These are phyloP conservation scores for Apogon talboti DNA, from an alignment of 2,797 vertebrate genomes.

Conservation along the genomic window DNA sequence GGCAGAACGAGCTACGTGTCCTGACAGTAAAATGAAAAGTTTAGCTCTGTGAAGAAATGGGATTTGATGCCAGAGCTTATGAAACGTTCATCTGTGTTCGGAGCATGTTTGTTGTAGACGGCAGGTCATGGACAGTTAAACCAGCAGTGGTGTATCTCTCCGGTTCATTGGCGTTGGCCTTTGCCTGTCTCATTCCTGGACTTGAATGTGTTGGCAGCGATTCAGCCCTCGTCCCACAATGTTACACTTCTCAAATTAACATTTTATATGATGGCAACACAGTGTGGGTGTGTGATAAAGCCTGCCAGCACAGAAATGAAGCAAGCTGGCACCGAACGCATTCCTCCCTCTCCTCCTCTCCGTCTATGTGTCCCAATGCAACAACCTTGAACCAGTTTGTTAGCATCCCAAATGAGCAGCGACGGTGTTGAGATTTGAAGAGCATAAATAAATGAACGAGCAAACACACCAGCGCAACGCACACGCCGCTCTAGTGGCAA, in stretches of 20 bases:
- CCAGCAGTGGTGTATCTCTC: constrained; percentile 32
- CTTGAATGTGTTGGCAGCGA: constrained; percentile 64
- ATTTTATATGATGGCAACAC: constrained; percentile 68
- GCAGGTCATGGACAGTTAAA: constrained; percentile 38
- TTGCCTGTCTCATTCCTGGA: constrained; percentile 45
- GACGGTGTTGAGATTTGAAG: constrained; percentile 74
- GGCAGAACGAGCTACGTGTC: not conserved
- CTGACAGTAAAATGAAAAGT: not conserved
- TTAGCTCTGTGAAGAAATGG: constrained; percentile 8
- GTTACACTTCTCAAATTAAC: constrained; percentile 74
- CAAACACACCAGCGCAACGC: constrained; percentile 77
- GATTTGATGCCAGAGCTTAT: constrained; percentile 4
- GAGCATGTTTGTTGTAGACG: constrained; percentile 34
- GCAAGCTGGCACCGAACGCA: constrained; percentile 66
- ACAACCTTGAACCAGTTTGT: constrained; percentile 81
- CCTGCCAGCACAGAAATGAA: constrained; percentile 70
- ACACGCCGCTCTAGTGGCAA: constrained; percentile 62
- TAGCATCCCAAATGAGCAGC: constrained; percentile 75
- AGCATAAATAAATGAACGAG: constrained; percentile 81
- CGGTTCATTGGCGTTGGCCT: constrained; percentile 48
- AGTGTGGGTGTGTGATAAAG: constrained; percentile 57
- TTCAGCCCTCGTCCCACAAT: constrained; percentile 59
- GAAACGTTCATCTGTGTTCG: constrained; percentile 21
- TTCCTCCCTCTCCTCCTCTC: constrained; percentile 11
- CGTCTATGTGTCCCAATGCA: constrained; percentile 51